These are phyloP conservation scores for Drosophila pandora DNA, from an alignment of 1,140 invertebrate genomes.

Conservation along the genomic window DNA sequence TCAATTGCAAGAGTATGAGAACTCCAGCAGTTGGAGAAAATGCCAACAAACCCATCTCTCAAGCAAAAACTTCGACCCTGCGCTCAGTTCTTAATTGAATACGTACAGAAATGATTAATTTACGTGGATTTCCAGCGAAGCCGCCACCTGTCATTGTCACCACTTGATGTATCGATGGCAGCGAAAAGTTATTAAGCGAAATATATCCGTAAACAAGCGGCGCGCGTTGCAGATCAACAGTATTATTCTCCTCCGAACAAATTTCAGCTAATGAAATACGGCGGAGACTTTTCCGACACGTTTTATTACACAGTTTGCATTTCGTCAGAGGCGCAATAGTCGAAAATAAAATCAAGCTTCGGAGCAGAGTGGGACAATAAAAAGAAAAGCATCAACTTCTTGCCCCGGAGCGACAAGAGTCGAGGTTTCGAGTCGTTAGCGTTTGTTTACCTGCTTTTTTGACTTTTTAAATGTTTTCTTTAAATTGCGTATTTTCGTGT, in stretches of 20 bases:
- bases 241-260: constrained; percentile 45
- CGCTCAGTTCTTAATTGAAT: constrained; percentile 36
- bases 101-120: constrained; percentile 51
- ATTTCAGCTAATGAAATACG: constrained; percentile 62
- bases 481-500: constrained; percentile 24
- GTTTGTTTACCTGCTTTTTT: constrained; percentile 61
- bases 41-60: not conserved
- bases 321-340: constrained; percentile 24
- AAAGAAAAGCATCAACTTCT: constrained; percentile 1
- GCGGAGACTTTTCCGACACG: constrained; percentile 51
- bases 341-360: constrained; percentile 40
- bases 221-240: constrained; percentile 38
- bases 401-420: constrained; percentile 11
- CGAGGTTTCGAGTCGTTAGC: constrained; percentile 25
- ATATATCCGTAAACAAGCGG: constrained; percentile 25
- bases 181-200: constrained; percentile 35
- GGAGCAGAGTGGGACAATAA: constrained; percentile 1
- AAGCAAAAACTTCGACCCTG: constrained; percentile 23
- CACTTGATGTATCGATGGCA: constrained; percentile 50
- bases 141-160: constrained; percentile 39
- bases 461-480: constrained; percentile 68
- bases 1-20: constrained; percentile 5
- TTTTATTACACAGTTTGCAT: constrained; percentile 66
- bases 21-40: constrained; percentile 9
- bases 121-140: constrained; percentile 19